Evolutionary conservation across 2,888 invertebrate species (phyloP), one percentile per base, ranked within the genome.

Genomic region (Agonopterix alstromeriana): DNA sequence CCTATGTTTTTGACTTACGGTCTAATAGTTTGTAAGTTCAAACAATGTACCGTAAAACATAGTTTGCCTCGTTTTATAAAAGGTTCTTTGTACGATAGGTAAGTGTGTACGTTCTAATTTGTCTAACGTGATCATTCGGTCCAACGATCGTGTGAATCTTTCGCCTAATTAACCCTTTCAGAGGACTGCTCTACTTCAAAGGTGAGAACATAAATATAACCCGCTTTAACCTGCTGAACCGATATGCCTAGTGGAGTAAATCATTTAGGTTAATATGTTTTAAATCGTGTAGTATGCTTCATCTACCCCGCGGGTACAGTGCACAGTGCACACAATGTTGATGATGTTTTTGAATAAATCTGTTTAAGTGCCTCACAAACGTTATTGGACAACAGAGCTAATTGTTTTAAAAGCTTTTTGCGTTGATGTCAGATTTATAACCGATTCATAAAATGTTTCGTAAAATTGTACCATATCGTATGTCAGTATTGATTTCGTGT

Each of bases 161-260:
- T 84, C 87, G 70, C 84, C 77, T 84, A 87, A 86, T 88, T 88
- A 87, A 76, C 81, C 77, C 77, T 82, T 79, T 76, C 82, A 82
- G 67, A 59, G 74, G 68, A 68, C 61, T 79, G 74, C 75, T 57
- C 69, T 71, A 75, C 82, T 77, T 88, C 87, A 88, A 88, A 88
- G 84, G 62, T 41, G 42, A 42, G n/a, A n/a, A 67, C 60, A 74
- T 74, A 77, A 79, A 83, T 83, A 86, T 81, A 84, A 74, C 58
- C 63, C 59, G 56, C 48, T 52, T 58, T 54, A 58, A 66, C 68
- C 55, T 66, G 67, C 51, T 63, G 63, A 68, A 63, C 68, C 64
- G 62, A 67, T 64, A 63, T 67, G 73, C 66, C 71, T 63, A 75
- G 63, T 70, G 67, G 35, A 71, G 69, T 75, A 74, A 57, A 73